phyloP scores from a whole-genome alignment of 1,140 invertebrate genomes.

The Papilio helenus region DNA sequence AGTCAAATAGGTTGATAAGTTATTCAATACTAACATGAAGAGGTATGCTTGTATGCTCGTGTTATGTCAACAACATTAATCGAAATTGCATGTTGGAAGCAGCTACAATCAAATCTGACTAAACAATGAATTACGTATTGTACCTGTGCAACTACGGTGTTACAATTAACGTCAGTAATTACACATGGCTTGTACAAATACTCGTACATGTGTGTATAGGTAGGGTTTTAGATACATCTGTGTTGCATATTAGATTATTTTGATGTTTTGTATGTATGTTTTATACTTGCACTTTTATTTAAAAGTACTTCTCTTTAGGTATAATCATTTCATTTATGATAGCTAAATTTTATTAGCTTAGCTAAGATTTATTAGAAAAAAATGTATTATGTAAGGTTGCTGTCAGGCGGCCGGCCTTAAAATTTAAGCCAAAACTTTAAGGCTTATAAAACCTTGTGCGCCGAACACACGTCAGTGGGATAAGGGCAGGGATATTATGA shows the following conservation, averaged over 20 bases:
- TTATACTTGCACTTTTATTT: too few species aligned
- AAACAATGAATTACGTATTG: neutral
- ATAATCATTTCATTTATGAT: too few species aligned
- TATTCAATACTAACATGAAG: conserved; percentile 3
- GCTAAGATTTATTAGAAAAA: too few species aligned
- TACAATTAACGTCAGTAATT: neutral
- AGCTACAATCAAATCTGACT: neutral
- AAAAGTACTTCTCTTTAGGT: too few species aligned
- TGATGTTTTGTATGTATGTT: too few species aligned
- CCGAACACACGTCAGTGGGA: too few species aligned
- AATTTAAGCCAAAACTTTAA: too few species aligned
- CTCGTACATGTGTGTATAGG: neutral
- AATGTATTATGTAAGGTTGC: too few species aligned
- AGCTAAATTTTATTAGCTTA: too few species aligned
- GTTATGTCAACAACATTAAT: conserved; percentile 11
- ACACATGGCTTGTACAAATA: neutral
- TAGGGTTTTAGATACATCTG: neutral
- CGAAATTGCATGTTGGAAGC: neutral
- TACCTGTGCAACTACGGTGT: conserved; percentile 5
- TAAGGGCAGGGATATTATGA: too few species aligned
- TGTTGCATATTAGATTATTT: neutral
- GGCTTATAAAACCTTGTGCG: too few species aligned
- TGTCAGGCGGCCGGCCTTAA: too few species aligned
- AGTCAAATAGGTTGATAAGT: neutral
- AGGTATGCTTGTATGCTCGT: neutral